phyloP scores from a whole-genome alignment of 2,113 vertebrate species.

The Neodon shergylaensis region DNA sequence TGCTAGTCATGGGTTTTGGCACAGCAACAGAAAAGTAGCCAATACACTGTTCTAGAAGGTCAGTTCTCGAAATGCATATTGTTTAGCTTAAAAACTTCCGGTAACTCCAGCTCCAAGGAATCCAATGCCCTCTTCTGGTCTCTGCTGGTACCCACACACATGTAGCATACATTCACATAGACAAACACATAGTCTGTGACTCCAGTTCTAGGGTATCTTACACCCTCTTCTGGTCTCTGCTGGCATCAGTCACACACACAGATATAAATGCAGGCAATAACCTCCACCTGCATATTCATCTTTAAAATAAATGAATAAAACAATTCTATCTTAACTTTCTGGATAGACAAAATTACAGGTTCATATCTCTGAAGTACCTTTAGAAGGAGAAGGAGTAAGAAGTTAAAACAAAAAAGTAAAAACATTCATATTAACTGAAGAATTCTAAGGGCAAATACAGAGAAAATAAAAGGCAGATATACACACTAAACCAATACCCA shows the following conservation, averaged over 20 bases:
- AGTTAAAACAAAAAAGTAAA: slow-evolving; percentile 42
- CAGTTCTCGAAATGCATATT: neutral
- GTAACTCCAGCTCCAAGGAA: neutral
- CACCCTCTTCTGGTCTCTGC: neutral
- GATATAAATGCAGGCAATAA: neutral
- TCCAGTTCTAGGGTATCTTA: neutral
- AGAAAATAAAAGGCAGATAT: slow-evolving; percentile 30
- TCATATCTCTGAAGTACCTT: neutral
- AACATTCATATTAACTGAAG: slow-evolving; percentile 30
- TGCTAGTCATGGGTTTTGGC: neutral
- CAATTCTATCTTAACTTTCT: slow-evolving; percentile 21
- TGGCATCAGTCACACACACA: neutral
- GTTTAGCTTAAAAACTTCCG: neutral
- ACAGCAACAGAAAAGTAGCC: neutral
- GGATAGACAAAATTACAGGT: slow-evolving; percentile 24
- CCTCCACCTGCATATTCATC: too few species aligned
- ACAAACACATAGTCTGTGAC: neutral
- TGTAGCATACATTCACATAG: neutral
- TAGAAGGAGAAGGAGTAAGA: slow-evolving; percentile 18
- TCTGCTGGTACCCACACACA: neutral
- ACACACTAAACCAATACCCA: neutral
- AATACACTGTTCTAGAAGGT: neutral
- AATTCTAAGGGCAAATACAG: slow-evolving; percentile 35
- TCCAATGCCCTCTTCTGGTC: neutral
- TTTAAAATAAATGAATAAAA: neutral